phyloP scores from a whole-genome alignment of 1,140 invertebrate genomes.

The Diprion similis region DNA sequence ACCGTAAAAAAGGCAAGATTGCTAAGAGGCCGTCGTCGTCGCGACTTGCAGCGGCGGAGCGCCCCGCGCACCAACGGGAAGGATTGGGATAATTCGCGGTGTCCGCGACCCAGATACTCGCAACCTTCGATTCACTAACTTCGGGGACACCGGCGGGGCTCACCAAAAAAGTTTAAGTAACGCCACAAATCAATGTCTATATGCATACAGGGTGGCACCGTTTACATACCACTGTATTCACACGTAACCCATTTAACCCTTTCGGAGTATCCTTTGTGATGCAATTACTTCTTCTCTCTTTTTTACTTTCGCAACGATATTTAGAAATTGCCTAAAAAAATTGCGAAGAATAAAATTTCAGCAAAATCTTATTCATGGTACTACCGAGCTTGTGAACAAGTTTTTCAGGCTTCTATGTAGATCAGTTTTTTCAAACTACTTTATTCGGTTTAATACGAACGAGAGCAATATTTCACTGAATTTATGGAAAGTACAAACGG shows the following conservation, averaged over 20 bases:
- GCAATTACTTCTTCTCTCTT: too few species aligned
- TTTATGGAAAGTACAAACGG: too few species aligned
- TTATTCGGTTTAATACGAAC: too few species aligned
- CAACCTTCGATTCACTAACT: conserved; percentile 29
- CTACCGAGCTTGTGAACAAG: too few species aligned
- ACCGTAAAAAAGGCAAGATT: conserved; percentile 21
- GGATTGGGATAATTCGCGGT: conserved; percentile 29
- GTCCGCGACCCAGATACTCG: conserved; percentile 36
- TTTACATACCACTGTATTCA: neutral
- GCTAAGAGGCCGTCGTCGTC: conserved; percentile 24
- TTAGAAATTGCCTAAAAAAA: too few species aligned
- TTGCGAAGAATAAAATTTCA: too few species aligned
- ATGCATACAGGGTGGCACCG: neutral
- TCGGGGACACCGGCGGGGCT: conserved; percentile 4
- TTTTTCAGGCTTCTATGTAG: too few species aligned
- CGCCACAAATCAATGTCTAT: neutral
- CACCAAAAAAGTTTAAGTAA: neutral
- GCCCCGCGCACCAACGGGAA: conserved; percentile 24
- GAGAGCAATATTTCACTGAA: too few species aligned
- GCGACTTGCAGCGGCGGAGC: neutral
- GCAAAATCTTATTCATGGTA: too few species aligned
- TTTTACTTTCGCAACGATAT: too few species aligned
- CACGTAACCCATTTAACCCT: neutral
- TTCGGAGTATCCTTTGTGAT: neutral
- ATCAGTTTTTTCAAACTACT: too few species aligned